Evolutionary conservation across 2,113 vertebrate species (phyloP).

Genomic region (Notarius quadriscutis): DNA sequence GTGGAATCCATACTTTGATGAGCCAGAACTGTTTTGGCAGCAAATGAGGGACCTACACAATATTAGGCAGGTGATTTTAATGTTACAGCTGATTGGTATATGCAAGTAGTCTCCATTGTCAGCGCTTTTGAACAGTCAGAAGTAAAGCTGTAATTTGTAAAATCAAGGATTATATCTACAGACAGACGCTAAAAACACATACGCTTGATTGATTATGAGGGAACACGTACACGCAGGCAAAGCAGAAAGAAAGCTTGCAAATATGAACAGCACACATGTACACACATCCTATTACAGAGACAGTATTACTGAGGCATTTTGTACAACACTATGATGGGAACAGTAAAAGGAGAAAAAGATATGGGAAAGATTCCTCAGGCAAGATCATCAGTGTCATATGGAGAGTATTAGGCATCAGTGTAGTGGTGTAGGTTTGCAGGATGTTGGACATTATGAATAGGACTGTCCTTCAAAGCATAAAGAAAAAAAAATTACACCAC

Average conservation of each 20-base stretch:
- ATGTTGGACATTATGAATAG: neutral
- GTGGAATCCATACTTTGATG: too few species aligned
- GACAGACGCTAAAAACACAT: neutral
- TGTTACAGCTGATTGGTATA: neutral
- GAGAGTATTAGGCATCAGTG: neutral
- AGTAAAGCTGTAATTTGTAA: neutral
- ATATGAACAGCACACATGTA: neutral
- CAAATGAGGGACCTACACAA: too few species aligned
- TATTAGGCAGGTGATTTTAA: too few species aligned
- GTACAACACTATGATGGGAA: neutral
- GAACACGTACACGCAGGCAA: neutral
- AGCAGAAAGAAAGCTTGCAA: neutral
- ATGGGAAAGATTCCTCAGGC: neutral
- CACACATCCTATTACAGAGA: neutral
- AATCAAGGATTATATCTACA: neutral
- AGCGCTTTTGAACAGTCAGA: neutral
- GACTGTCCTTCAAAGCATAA: slow-evolving; percentile 18
- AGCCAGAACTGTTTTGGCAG: too few species aligned
- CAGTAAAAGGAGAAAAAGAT: neutral
- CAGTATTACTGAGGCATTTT: neutral
- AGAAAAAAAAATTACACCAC: slow-evolving; percentile 3
- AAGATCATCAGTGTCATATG: slow-evolving; percentile 12
- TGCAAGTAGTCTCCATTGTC: neutral
- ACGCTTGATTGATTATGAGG: neutral
- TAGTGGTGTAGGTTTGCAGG: neutral